Percentiles rank a stretch among this genome's conserved stretches.
phyloP scores from a whole-genome alignment of 2,888 invertebrate genomes.

The Saturnia japonica region DNA sequence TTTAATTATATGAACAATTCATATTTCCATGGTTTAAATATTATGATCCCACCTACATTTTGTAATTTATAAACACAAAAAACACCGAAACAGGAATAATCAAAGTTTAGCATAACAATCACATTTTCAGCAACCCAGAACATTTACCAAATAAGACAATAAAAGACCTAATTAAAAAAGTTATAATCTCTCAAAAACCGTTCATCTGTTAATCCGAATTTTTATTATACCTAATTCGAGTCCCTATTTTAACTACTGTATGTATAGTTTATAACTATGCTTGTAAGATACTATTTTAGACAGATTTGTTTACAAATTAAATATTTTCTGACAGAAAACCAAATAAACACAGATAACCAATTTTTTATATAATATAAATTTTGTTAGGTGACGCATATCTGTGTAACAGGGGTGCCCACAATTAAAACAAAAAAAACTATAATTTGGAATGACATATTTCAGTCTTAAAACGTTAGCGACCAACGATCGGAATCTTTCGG shows the following conservation, averaged over 20 bases:
- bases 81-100: neutral
- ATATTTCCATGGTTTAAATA: slow-evolving; percentile 10
- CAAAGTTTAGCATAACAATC: neutral
- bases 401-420: neutral
- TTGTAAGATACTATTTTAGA: neutral
- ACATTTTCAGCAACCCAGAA: neutral
- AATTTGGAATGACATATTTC: slow-evolving; percentile 39
- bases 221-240: neutral
- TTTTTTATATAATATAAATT: neutral
- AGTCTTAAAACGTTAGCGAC: slow-evolving; percentile 29
- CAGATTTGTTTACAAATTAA: neutral
- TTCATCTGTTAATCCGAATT: neutral
- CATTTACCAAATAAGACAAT: neutral
- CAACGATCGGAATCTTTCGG: slow-evolving; percentile 8
- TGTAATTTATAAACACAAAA: slow-evolving; percentile 3
- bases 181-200: neutral
- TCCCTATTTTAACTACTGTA: neutral
- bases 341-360: neutral
- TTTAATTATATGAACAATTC: slow-evolving; percentile 16
- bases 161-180: neutral
- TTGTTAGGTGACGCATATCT: neutral
- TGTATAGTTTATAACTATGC: neutral
- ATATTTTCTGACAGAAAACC: neutral
- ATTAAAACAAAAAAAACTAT: slow-evolving; percentile 14
- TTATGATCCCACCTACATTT: slow-evolving; percentile 16